Evolutionary conservation across 2,888 invertebrate genomes (phyloP).

Genomic region (Perithous albicinctus): DNA sequence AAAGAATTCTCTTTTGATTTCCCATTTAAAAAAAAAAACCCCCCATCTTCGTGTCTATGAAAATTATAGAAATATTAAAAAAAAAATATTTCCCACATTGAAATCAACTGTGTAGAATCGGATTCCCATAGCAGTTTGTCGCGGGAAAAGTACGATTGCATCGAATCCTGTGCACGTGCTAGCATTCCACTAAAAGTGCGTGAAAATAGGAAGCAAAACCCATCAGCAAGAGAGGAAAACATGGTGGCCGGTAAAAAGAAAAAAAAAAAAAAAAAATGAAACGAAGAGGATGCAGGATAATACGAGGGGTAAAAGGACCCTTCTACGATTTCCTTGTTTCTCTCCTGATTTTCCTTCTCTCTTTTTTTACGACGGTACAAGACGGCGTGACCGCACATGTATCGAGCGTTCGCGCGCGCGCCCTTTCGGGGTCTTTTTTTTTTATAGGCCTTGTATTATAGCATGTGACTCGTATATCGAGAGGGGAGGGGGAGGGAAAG

Average conservation of each 20-base stretch:
- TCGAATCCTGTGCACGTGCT: background rate
- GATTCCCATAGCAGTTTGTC: constrained; percentile 21
- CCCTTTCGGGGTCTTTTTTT: constrained; percentile 69
- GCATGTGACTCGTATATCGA: constrained; percentile 66
- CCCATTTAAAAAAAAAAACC: too few relatives aligned
- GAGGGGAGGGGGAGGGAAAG: constrained; percentile 70
- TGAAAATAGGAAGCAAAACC: constrained; percentile 48
- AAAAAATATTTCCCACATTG: too few relatives aligned
- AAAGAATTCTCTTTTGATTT: too few relatives aligned
- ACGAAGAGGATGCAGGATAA: constrained; percentile 61
- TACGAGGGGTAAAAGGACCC: constrained; percentile 66
- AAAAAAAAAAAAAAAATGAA: too few relatives aligned
- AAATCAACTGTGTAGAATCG: background rate
- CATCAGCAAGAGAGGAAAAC: constrained; percentile 24
- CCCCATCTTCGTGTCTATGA: too few relatives aligned
- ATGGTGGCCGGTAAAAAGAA: constrained; percentile 47
- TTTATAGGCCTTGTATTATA: constrained; percentile 72
- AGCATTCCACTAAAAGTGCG: constrained; percentile 15
- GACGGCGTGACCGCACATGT: constrained; percentile 77
- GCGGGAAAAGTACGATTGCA: background rate
- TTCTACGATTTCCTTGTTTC: constrained; percentile 67
- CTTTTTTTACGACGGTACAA: constrained; percentile 79
- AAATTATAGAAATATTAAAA: too few relatives aligned
- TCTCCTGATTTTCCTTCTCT: constrained; percentile 61
- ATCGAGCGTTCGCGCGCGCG: constrained; percentile 61